Evolutionary conservation across 2,888 invertebrate genomes (phyloP), one percentile per base, ranked within the genome.

Genomic region (Nymphalis polychloros): DNA sequence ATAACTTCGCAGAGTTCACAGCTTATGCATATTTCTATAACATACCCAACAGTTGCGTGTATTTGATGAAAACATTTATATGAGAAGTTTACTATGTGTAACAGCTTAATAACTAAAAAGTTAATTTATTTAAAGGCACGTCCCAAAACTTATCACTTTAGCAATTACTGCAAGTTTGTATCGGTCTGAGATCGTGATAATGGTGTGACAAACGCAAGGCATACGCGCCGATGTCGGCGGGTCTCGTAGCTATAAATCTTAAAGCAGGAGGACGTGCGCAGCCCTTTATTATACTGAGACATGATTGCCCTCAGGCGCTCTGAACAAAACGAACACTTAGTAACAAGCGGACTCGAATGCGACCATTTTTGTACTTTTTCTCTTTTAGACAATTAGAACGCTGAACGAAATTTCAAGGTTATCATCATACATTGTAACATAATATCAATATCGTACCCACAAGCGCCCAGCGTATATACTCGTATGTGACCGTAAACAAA

Each of bases 251-350:
- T 80, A 90, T 91, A 92, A 90, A 92, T 90, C 87, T 87, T 81
- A 83, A 82, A 80, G 77, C 88, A 79, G 80, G 84, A 85, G 84
- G 87, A 87, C 87, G 85, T 80, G 81, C 84, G 81, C 86, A 90
- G 84, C 89, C 91, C 90, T 90, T 89, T 89, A 91, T 92, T 92
- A 91, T 83, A 83, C 82, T 84, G 81, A 88, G 90, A 87, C 92
- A 90, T 92, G 92, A 91, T 90, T 89, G 89, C 86, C 92, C 92
- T 83, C 85, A 79, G 88, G 91, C 89, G 86, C 82, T 87, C 79
- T 77, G 81, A 82, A 84, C 86, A 82, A 85, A 88, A 85, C 85
- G 88, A 88, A 89, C 85, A 87, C 87, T 86, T 84, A 84, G 88
- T 84, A 88, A 88, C 89, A 83, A 84, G 84, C 81, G 68, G 71